phyloP scores from a whole-genome alignment of 2,113 vertebrate genomes.

The Pagrus major region DNA sequence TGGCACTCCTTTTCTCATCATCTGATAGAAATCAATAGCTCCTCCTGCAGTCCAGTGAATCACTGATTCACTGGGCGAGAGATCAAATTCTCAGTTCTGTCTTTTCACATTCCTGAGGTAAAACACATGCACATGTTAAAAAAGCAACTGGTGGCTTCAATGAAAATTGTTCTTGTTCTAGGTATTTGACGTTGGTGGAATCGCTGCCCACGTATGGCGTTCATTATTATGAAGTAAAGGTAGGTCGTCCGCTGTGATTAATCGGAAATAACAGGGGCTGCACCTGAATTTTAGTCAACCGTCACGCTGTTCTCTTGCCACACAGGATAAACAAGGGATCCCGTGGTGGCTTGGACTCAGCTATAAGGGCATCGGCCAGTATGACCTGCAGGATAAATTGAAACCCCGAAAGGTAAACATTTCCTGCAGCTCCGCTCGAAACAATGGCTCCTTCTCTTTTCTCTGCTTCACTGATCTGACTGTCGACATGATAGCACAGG shows the following conservation, averaged over 20 bases:
- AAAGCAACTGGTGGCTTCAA: slow-evolving; percentile 42
- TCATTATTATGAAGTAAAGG: slow-evolving; percentile 99
- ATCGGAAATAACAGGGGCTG: slow-evolving; percentile 30
- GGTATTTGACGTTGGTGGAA: slow-evolving; percentile 98
- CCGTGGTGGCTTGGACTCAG: slow-evolving; percentile 99
- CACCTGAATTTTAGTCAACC: slow-evolving; percentile 29
- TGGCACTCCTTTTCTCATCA: slow-evolving; percentile 49
- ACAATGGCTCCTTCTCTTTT: slow-evolving; percentile 9
- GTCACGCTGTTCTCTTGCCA: slow-evolving; percentile 10
- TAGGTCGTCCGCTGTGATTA: slow-evolving; percentile 76
- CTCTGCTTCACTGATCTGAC: slow-evolving; percentile 18
- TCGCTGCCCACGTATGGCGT: slow-evolving; percentile 97
- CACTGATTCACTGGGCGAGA: slow-evolving; percentile 40
- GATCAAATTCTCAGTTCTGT: slow-evolving; percentile 17
- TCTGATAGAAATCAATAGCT: slow-evolving; percentile 74
- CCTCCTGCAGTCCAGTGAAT: slow-evolving; percentile 46
- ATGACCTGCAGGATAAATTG: slow-evolving; percentile 97
- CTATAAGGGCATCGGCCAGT: slow-evolving; percentile 99
- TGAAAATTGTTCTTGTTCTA: slow-evolving; percentile 69
- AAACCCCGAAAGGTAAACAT: slow-evolving; percentile 89
- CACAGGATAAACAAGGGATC: slow-evolving; percentile 98
- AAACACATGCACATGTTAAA: slow-evolving; percentile 28
- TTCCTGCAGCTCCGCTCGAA: neutral
- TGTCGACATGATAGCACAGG: slow-evolving; percentile 31
- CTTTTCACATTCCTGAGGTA: slow-evolving; percentile 14